Conservation (phyloP, 1,140 invertebrate species). For the Drosophila nannoptera region DNA sequence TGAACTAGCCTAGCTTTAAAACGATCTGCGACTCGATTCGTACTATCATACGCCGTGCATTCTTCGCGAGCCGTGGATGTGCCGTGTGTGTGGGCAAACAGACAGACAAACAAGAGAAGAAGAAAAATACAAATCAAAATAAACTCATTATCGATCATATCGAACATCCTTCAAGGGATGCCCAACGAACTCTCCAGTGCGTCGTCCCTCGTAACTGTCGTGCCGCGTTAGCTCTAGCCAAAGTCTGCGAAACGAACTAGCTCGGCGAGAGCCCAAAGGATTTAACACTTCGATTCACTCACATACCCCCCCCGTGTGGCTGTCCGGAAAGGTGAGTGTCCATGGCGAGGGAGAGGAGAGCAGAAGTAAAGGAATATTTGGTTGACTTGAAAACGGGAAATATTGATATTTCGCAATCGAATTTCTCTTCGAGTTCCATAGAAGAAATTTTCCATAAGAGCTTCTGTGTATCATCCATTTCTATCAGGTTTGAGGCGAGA, state of each 20-base stretch:
- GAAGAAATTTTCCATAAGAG: no score
- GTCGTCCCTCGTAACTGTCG: constrained; percentile 21
- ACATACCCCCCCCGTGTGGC: no score
- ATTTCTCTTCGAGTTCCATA: no score
- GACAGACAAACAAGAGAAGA: neutral
- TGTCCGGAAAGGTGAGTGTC: constrained; percentile 10
- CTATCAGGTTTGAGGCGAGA: no score
- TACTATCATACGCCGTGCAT: constrained; percentile 70
- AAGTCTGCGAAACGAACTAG: no score
- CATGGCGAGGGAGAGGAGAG: no score
- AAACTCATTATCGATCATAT: neutral
- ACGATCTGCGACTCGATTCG: constrained; percentile 58
- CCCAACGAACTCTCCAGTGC: constrained; percentile 51
- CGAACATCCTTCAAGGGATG: constrained; percentile 52
- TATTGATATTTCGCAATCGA: no score
- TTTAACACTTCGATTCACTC: no score
- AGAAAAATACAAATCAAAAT: neutral
- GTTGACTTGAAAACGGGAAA: no score
- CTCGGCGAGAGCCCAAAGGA: no score
- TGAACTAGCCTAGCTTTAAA: constrained; percentile 71
- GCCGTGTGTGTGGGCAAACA: constrained; percentile 47
- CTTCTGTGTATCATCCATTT: no score
- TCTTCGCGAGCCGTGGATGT: constrained; percentile 70
- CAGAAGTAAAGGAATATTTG: no score
- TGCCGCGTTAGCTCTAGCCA: constrained; percentile 21